These are phyloP conservation scores for Dendrocopos noguchii DNA, from an alignment of 2,113 vertebrate species.

Conservation along the genomic window DNA sequence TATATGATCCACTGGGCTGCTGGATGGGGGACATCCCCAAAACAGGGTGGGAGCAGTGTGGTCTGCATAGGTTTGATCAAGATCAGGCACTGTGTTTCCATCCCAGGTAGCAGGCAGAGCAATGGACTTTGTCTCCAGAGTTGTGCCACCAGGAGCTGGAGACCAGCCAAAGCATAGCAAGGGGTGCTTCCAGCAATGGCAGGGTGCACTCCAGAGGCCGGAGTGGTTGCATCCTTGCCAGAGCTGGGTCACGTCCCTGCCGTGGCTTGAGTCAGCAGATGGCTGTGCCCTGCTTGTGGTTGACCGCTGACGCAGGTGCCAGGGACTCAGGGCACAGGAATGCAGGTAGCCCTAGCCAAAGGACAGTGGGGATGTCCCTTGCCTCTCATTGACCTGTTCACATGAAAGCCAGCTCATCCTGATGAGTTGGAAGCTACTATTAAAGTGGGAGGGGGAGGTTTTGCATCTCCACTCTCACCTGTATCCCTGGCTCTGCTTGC, in stretches of 20 bases:
- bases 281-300: background rate
- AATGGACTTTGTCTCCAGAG: background rate
- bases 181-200: fast-evolving
- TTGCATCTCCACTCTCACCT: background rate
- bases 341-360: background rate
- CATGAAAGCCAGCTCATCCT: background rate
- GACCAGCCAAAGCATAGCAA: fast-evolving
- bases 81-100: background rate
- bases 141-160: background rate
- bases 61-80: background rate
- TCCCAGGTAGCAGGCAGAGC: background rate
- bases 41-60: too few relatives aligned
- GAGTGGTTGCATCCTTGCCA: too few relatives aligned
- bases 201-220: background rate
- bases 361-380: background rate
- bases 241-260: background rate
- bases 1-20: background rate
- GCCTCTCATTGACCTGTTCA: background rate
- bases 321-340: conserved; percentile 31
- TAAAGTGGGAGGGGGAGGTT: conserved; percentile 16
- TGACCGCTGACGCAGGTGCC: background rate
- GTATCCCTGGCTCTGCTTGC: background rate
- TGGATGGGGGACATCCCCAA: fast-evolving
- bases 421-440: background rate
- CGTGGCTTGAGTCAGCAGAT: background rate